A percentile compares a stretch with the other conserved stretches of the same genome.
Conservation (phyloP, 2,797 vertebrate genomes). For the Manis crassicaudata region DNA sequence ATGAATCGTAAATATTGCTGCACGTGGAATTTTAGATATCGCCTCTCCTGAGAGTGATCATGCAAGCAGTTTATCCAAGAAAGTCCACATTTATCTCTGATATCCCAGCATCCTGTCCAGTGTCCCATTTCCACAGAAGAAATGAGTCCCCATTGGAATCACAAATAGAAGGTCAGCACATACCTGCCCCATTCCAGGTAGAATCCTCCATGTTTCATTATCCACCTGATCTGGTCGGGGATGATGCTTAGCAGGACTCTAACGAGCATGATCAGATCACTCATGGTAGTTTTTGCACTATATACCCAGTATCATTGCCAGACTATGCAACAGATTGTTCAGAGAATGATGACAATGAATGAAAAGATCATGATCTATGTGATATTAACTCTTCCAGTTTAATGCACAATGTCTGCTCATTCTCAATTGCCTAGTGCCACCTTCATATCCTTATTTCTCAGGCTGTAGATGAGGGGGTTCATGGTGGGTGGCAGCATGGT, state of each 20-base stretch:
- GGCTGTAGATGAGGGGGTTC: conserved; percentile 16
- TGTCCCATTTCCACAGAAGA: not conserved
- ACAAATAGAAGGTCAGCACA: not conserved
- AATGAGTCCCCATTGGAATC: no score
- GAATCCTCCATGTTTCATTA: not conserved
- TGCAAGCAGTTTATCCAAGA: not conserved
- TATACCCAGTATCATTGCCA: not conserved
- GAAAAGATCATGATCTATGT: not conserved
- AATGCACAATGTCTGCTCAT: not conserved
- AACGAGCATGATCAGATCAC: not conserved
- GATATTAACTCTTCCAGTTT: not conserved
- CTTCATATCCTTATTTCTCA: conserved; percentile 30
- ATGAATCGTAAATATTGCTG: not conserved
- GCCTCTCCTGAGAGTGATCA: not conserved
- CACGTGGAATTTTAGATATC: not conserved
- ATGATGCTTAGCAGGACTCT: not conserved
- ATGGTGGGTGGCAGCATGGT: conserved; percentile 19
- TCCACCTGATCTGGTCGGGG: not conserved
- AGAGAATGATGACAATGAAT: not conserved
- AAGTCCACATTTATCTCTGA: not conserved
- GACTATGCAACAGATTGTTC: not conserved
- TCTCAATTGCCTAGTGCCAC: not conserved
- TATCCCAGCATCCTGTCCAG: not conserved
- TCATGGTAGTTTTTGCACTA: not conserved
- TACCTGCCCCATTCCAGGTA: not conserved